Conservation (phyloP, 2,797 vertebrate genomes). For the Sorex maritimensis region DNA sequence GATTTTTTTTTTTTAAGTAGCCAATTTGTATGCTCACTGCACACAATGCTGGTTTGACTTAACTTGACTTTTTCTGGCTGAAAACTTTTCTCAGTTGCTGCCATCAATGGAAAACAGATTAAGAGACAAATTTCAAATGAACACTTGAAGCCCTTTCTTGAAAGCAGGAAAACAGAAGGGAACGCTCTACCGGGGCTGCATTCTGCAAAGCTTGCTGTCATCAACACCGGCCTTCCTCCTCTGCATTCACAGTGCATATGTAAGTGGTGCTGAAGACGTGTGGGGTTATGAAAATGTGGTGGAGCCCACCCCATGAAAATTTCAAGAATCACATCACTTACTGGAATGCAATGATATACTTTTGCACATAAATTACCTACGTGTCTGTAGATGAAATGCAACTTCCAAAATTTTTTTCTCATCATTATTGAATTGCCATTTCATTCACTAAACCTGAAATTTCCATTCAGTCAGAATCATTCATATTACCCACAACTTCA, state of each 20-base stretch:
- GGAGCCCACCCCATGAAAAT: conserved; percentile 73
- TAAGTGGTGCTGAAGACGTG: conserved; percentile 71
- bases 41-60: conserved; percentile 70
- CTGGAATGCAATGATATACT: conserved; percentile 58
- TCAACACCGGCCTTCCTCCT: conserved; percentile 55
- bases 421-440: conserved; percentile 73
- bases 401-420: conserved; percentile 58
- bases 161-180: conserved; percentile 77
- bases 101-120: conserved; percentile 85
- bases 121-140: conserved; percentile 83
- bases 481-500: conserved; percentile 81
- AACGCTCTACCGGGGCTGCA: conserved; percentile 54
- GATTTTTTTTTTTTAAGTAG: conserved; percentile 76
- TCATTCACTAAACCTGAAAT: conserved; percentile 76
- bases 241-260: conserved; percentile 27
- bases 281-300: conserved; percentile 76
- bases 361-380: conserved; percentile 76
- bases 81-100: conserved; percentile 76
- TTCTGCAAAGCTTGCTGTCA: conserved; percentile 68
- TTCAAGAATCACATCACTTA: conserved; percentile 74
- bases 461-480: conserved; percentile 81
- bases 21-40: conserved; percentile 71
- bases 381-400: conserved; percentile 79
- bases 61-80: conserved; percentile 78
- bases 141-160: conserved; percentile 75